phyloP scores from a whole-genome alignment of 2,113 vertebrate genomes.

The Plestiodon gilberti region DNA sequence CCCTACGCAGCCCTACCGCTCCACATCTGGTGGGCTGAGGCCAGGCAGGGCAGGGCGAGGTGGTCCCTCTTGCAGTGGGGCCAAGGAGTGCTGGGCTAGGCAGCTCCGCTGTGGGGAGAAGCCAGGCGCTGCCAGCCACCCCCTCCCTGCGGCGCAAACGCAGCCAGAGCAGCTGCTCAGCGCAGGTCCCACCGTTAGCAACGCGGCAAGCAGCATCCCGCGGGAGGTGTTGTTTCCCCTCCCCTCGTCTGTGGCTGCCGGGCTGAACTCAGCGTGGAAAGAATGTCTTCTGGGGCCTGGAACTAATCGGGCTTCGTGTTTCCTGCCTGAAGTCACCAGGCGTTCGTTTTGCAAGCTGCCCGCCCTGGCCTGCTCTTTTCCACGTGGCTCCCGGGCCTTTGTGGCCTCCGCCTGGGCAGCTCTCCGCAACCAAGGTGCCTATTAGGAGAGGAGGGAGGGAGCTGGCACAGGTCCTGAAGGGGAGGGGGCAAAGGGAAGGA shows the following conservation, averaged over 20 bases:
- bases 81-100: too few relatives aligned
- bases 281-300: constrained; percentile 23
- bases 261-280: constrained; percentile 15
- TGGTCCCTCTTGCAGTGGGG: too few relatives aligned
- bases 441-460: too few relatives aligned
- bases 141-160: too few relatives aligned
- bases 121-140: too few relatives aligned
- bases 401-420: not conserved
- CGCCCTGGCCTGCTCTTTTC: not conserved
- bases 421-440: not conserved
- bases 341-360: not conserved
- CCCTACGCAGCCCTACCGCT: too few relatives aligned
- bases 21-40: too few relatives aligned
- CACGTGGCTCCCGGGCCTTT: not conserved
- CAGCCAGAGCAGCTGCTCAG: not conserved
- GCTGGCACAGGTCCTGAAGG: not conserved
- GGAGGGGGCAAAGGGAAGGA: not conserved
- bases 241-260: too few relatives aligned
- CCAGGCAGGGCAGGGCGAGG: too few relatives aligned
- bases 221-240: too few relatives aligned
- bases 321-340: constrained; percentile 24
- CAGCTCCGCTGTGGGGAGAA: too few relatives aligned
- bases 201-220: too few relatives aligned
- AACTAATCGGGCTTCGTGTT: not conserved
- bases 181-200: not conserved